Percentiles rank a stretch among this genome's conserved stretches.
Evolutionary conservation across 2,888 invertebrate species (phyloP).

Genomic region (Sarcophaga rosellei): DNA sequence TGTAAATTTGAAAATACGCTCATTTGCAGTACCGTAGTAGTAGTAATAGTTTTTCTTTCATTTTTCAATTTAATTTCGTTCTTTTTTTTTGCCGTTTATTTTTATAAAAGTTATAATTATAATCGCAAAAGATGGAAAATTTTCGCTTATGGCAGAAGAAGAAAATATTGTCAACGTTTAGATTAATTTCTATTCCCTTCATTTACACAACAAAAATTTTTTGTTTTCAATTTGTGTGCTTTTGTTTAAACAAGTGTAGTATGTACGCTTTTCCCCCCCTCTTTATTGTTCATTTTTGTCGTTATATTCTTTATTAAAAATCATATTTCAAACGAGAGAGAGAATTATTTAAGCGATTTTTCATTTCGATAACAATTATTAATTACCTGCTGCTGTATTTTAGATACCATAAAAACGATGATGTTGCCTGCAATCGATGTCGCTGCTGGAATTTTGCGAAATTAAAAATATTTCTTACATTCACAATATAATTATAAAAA

Average conservation of each 20-base stretch:
- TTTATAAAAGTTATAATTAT: conserved; percentile 43
- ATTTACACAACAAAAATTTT: conserved; percentile 7
- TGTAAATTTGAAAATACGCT: conserved; percentile 55
- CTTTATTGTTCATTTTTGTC: neutral
- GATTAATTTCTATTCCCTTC: conserved; percentile 47
- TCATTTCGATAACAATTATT: conserved; percentile 41
- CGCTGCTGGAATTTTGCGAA: neutral
- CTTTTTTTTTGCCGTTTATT: neutral
- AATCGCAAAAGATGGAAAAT: neutral
- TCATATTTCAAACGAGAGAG: conserved; percentile 12
- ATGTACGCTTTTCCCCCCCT: neutral
- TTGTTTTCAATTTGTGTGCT: conserved; percentile 9
- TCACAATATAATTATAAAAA: neutral
- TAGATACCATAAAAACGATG: neutral
- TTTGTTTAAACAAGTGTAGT: neutral
- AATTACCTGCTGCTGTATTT: conserved; percentile 37
- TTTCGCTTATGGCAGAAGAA: neutral
- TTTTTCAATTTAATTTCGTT: neutral
- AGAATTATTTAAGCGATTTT: conserved; percentile 42
- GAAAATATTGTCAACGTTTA: conserved; percentile 43
- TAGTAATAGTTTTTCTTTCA: conserved; percentile 19
- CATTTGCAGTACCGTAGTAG: conserved; percentile 32
- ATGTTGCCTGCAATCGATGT: neutral
- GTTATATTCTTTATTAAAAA: conserved; percentile 34
- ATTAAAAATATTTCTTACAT: conserved; percentile 21